Conservation (phyloP, 2,797 vertebrate species). For the Lateolabrax maculatus region DNA sequence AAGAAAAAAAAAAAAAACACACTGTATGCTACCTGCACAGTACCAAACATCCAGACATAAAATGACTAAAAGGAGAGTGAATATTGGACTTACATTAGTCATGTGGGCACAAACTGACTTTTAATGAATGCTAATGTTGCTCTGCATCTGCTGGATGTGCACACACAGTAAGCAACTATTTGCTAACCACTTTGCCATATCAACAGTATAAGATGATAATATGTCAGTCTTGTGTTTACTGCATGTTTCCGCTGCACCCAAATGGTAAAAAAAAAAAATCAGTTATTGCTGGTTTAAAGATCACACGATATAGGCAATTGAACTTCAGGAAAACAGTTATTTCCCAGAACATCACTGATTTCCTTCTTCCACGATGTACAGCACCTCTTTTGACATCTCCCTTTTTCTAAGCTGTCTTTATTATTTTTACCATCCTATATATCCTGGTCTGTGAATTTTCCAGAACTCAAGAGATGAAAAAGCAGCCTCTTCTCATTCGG, state of each 20-base stretch:
- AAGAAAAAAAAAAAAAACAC: not conserved
- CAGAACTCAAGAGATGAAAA: slow-evolving; percentile 28
- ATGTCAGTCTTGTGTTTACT: not conserved
- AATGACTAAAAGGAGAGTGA: not conserved
- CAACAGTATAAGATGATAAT: not conserved
- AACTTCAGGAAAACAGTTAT: not conserved
- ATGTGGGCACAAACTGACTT: not conserved
- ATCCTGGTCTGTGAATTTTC: slow-evolving; percentile 18
- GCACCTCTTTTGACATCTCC: slow-evolving; percentile 15
- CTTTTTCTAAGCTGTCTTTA: slow-evolving; percentile 16
- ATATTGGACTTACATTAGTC: not conserved
- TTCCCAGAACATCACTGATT: slow-evolving; percentile 34
- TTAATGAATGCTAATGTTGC: not conserved
- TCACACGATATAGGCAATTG: not conserved
- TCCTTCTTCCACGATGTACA: not conserved
- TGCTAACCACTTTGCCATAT: not conserved
- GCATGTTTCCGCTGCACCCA: not conserved
- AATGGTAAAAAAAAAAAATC: not conserved
- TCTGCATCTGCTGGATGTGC: not conserved
- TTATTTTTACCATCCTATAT: slow-evolving; percentile 44
- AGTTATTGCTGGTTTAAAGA: no score
- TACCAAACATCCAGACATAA: not conserved
- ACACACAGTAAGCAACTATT: not conserved
- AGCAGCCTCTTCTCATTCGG: slow-evolving; percentile 1
- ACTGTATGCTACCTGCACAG: not conserved